Evolutionary conservation across 2,888 invertebrate species (phyloP).

Genomic region (Brachylomia viminalis): DNA sequence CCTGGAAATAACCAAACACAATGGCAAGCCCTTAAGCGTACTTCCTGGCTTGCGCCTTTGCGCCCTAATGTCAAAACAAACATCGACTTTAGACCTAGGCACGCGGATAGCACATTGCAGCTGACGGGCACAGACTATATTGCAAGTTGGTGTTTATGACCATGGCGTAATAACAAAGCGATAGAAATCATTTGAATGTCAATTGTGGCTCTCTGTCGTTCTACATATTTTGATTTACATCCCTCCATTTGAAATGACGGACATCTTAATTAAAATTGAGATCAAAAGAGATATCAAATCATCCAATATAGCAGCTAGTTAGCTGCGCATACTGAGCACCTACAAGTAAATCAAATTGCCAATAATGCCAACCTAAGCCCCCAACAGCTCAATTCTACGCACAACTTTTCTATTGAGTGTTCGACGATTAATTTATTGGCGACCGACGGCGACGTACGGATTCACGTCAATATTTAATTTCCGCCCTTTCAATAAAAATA

Average conservation of each 20-base stretch:
- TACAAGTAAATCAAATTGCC: conserved; percentile 7
- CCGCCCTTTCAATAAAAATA: conserved; percentile 30
- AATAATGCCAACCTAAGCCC: conserved; percentile 5
- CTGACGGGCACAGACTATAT: neutral
- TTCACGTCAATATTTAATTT: conserved; percentile 44
- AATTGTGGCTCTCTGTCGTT: neutral
- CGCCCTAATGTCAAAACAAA: neutral
- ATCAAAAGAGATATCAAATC: neutral
- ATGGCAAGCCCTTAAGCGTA: neutral
- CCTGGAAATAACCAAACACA: neutral
- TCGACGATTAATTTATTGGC: conserved; percentile 38
- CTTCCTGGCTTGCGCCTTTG: no score
- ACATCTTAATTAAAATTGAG: neutral
- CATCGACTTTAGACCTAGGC: neutral
- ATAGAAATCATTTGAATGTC: neutral
- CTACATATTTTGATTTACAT: neutral
- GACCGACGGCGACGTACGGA: neutral
- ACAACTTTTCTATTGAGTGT: conserved; percentile 37
- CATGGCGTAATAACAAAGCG: neutral
- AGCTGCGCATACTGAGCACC: no score
- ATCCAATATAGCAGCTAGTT: neutral
- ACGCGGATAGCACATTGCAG: neutral
- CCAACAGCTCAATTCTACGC: conserved; percentile 8
- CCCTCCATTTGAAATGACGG: neutral
- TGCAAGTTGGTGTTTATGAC: neutral